Percentiles rank a stretch among this genome's conserved stretches.
Conservation (phyloP, 1,140 invertebrate species). For the Whitmania pigra region DNA sequence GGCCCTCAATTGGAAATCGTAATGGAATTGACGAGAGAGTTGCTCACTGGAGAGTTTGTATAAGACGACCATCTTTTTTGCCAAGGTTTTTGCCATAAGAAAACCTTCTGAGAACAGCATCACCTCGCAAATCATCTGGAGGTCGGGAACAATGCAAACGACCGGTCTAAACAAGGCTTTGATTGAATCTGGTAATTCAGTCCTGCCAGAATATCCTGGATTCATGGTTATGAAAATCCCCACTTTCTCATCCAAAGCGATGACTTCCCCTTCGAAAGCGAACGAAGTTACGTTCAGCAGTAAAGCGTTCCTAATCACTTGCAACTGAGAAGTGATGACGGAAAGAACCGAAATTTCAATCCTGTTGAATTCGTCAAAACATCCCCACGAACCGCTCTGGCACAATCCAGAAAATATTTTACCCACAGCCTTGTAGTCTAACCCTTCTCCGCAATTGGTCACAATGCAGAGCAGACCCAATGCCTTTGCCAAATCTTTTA, state of each 20-base stretch:
- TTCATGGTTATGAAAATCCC: constrained; percentile 90
- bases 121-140: constrained; percentile 77
- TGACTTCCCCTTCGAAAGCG: constrained; percentile 72
- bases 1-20: constrained; percentile 80
- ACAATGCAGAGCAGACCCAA: constrained; percentile 72
- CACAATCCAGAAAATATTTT: constrained; percentile 64
- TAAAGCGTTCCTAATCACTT: constrained; percentile 70
- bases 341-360: constrained; percentile 78
- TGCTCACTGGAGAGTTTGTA: constrained; percentile 71
- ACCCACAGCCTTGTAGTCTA: constrained; percentile 72
- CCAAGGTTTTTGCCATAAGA: constrained; percentile 65
- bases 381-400: constrained; percentile 58
- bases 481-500: constrained; percentile 76
- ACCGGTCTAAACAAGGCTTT: constrained; percentile 78
- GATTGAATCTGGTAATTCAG: constrained; percentile 75
- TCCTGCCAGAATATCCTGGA: constrained; percentile 74
- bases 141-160: constrained; percentile 72
- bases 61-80: constrained; percentile 81
- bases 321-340: constrained; percentile 76
- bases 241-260: constrained; percentile 66
- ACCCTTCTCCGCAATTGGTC: constrained; percentile 79
- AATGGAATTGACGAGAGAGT: constrained; percentile 78
- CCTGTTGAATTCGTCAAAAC: constrained; percentile 82
- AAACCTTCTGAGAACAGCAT: constrained; percentile 83
- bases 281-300: constrained; percentile 59